Conservation (phyloP, 2,888 invertebrate genomes). For the Nephrotoma flavescens region DNA sequence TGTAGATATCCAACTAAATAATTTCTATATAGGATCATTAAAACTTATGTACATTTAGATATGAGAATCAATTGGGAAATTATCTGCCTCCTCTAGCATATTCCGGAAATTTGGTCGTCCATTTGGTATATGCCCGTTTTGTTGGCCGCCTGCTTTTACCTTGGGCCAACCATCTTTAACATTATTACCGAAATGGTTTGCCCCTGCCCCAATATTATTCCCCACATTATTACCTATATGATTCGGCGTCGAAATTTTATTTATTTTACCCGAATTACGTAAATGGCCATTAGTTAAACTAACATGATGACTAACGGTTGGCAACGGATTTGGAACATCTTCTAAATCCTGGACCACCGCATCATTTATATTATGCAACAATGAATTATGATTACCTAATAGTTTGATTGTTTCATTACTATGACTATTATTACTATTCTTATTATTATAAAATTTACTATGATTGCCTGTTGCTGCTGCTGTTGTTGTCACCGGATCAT, state of each 20-base stretch:
- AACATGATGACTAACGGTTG: slow-evolving; percentile 33
- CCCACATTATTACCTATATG: slow-evolving; percentile 9
- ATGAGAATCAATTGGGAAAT: slow-evolving; percentile 16
- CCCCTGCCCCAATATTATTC: slow-evolving; percentile 2
- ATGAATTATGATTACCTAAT: background rate
- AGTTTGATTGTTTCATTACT: background rate
- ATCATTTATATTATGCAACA: slow-evolving; percentile 16
- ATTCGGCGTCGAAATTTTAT: background rate
- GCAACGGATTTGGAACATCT: slow-evolving; percentile 29
- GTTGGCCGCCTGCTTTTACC: background rate
- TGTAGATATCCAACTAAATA: background rate
- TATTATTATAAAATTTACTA: background rate
- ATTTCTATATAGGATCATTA: background rate
- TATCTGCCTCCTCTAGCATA: slow-evolving; percentile 29
- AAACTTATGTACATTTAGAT: slow-evolving; percentile 7
- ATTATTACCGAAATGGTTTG: background rate
- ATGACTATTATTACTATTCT: slow-evolving; percentile 10
- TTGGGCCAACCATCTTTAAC: background rate
- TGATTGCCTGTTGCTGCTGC: background rate
- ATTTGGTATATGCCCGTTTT: slow-evolving; percentile 14
- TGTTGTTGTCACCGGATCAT: background rate
- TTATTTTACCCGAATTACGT: slow-evolving; percentile 16
- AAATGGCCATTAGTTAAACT: slow-evolving; percentile 31
- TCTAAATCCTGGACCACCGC: slow-evolving; percentile 29
- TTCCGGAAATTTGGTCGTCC: slow-evolving; percentile 26